phyloP scores from a whole-genome alignment of 1,140 invertebrate species.

The Mactra quadrangularis region DNA sequence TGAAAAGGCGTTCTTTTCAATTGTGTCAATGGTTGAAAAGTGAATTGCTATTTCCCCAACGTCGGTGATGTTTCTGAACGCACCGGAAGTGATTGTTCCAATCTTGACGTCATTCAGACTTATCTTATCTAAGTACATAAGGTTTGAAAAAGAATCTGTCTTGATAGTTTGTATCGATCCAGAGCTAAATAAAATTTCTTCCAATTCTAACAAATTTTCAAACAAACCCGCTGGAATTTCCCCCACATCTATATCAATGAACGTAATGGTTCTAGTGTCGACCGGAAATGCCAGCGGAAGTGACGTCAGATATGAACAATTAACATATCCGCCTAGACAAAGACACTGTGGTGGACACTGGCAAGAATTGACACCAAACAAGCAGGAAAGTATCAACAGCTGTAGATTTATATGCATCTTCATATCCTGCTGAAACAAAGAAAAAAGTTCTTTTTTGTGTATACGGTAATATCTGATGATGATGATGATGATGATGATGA shows the following conservation, averaged over 20 bases:
- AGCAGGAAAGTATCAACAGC: too few species aligned
- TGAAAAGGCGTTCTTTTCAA: slow-evolving; percentile 13
- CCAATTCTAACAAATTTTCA: slow-evolving; percentile 8
- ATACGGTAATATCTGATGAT: too few species aligned
- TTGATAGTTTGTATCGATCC: neutral
- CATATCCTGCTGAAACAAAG: too few species aligned
- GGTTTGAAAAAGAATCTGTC: neutral
- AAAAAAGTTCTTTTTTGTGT: too few species aligned
- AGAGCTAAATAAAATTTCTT: slow-evolving; percentile 14
- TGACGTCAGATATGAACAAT: slow-evolving; percentile 30
- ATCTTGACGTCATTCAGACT: slow-evolving; percentile 20
- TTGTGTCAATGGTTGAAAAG: slow-evolving; percentile 10
- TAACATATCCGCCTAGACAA: slow-evolving; percentile 20
- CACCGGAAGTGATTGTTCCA: slow-evolving; percentile 24
- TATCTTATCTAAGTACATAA: neutral
- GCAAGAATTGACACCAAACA: neutral
- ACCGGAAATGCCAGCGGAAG: slow-evolving; percentile 35
- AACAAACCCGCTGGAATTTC: slow-evolving; percentile 32
- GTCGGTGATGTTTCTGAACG: slow-evolving; percentile 37
- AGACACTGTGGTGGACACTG: slow-evolving; percentile 31
- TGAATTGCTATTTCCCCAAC: slow-evolving; percentile 17
- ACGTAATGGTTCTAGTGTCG: slow-evolving; percentile 4
- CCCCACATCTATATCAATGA: slow-evolving; percentile 5
- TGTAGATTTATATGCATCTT: too few species aligned
- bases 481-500: too few species aligned